Evolutionary conservation across 2,888 invertebrate genomes (phyloP), one percentile per base, ranked within the genome.

Genomic region (Pollenia griseotomentosa): DNA sequence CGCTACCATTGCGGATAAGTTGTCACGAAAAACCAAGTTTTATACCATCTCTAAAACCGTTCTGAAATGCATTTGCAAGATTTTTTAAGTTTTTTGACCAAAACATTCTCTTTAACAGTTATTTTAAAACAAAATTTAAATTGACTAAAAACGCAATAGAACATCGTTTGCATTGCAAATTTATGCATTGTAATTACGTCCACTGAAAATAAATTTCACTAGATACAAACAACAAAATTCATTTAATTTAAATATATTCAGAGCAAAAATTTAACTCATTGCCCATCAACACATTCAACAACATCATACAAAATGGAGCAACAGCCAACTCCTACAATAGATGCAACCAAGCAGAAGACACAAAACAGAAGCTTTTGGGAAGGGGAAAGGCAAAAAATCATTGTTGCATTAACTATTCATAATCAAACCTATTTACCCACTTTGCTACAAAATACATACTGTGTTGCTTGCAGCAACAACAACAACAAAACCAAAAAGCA

Each of bases 341-440:
- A 19, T 14, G 8, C 19, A 61, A 46, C 40, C 44, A 66, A 63
- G 33, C 48, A 19, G 57, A 66, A 73, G 7, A 16, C 2, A 46
- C 33, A 65, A 33, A 65, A 12, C 16, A 55, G 11, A 16, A 11
- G 16, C n/a, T 5, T 7, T 33, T 23, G 8, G 10, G 51, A 65
- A 59, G n/a, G 42, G 19, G n/a, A 8, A 71, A 53, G 9, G 11
- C 42, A 57, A 42, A 40, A 65, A 65, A 10, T 23, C 65, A 57
- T 71, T 83, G 80, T 75, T 83, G 80, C 71, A 77, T 71, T 74
- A 46, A 42, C 46, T 7, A 68, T 48, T 48, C 66, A 80, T 46
- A 61, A 16, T 14, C 86, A 46, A 86, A 86, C 83, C 83, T 66
- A 86, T 83, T 83, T 83, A 83, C 80, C 86, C 75, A 83, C 65